These are phyloP conservation scores for Micromussa lordhowensis DNA, from an alignment of 92 coral and sea anemone genomes.

Conservation along the genomic window DNA sequence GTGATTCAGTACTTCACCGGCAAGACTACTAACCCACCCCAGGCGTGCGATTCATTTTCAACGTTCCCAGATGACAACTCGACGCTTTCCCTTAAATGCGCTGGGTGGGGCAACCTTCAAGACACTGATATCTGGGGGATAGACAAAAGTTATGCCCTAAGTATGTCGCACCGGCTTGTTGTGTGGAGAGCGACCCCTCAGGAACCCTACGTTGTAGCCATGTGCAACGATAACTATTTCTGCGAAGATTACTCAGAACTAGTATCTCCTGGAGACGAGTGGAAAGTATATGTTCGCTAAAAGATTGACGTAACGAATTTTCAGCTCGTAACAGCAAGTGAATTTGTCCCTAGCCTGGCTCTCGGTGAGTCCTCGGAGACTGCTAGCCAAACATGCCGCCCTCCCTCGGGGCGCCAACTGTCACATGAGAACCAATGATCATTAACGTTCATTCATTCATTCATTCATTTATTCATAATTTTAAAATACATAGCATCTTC, in stretches of 20 bases:
- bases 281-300: too few relatives aligned
- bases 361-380: too few relatives aligned
- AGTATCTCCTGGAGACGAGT: slow-evolving; percentile 1
- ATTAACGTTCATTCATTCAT: too few relatives aligned
- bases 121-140: not conserved
- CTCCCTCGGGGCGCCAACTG: too few relatives aligned
- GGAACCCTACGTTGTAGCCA: not conserved
- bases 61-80: slow-evolving; percentile 27
- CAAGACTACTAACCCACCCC: slow-evolving; percentile 13
- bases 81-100: slow-evolving; percentile 1
- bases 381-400: too few relatives aligned
- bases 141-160: not conserved
- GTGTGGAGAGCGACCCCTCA: not conserved
- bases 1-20: slow-evolving; percentile 11
- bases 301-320: too few relatives aligned
- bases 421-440: too few relatives aligned
- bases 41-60: slow-evolving; percentile 26
- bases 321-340: too few relatives aligned
- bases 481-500: too few relatives aligned
- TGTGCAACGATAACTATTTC: not conserved
- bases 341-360: too few relatives aligned
- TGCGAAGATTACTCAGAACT: not conserved
- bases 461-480: too few relatives aligned
- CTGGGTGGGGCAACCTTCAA: not conserved
- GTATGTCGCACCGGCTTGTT: not conserved